Conservation (phyloP, 2,888 invertebrate species). For the Idaea aversata region DNA sequence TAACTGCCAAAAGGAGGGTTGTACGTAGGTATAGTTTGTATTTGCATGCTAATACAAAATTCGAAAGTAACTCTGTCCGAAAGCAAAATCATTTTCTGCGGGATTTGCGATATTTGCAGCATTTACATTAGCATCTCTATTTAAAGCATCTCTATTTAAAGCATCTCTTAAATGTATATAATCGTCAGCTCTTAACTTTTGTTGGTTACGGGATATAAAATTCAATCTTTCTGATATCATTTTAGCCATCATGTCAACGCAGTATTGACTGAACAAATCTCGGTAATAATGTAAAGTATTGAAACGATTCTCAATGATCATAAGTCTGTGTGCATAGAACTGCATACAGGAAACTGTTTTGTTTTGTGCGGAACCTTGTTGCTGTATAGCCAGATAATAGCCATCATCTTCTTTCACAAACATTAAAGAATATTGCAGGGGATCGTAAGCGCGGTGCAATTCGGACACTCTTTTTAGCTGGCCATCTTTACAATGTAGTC, state of each 20-base stretch:
- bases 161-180: conserved; percentile 24
- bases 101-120: conserved; percentile 13
- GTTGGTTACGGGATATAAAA: conserved; percentile 29
- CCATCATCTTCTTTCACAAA: conserved; percentile 20
- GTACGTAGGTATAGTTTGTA: no score
- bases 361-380: conserved; percentile 8
- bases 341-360: conserved; percentile 36
- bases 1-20: no score
- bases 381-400: conserved; percentile 19
- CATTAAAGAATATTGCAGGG: conserved; percentile 28
- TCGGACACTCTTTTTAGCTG: conserved; percentile 27
- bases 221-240: conserved; percentile 33
- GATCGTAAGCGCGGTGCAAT: conserved; percentile 14
- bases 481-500: conserved; percentile 18
- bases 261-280: conserved; percentile 28
- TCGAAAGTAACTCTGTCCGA: no score
- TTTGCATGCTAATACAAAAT: no score
- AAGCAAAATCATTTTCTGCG: no score
- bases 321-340: conserved; percentile 30
- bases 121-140: conserved; percentile 24
- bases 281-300: conserved; percentile 26
- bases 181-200: conserved; percentile 26
- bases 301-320: conserved; percentile 24
- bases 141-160: conserved; percentile 10
- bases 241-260: conserved; percentile 31